phyloP scores from a whole-genome alignment of 2,797 vertebrate species.

The Neopelma chrysocephalum region DNA sequence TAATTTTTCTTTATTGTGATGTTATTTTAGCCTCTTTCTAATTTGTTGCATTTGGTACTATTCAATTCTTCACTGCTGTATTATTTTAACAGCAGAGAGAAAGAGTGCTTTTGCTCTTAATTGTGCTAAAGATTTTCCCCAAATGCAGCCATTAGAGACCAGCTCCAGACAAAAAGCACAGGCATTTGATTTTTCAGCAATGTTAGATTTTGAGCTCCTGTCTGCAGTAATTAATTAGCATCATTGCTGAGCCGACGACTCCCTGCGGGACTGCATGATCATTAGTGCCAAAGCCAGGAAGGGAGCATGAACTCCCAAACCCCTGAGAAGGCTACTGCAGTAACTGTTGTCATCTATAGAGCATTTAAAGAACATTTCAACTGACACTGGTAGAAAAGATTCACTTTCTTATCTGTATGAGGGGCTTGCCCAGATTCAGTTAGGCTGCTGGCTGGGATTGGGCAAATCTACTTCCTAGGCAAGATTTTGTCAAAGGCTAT shows the following conservation, averaged over 20 bases:
- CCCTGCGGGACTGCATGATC: neutral
- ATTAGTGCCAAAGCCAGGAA: conserved; percentile 31
- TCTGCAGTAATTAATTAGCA: conserved; percentile 52
- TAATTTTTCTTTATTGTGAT: neutral
- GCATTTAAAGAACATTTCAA: conserved; percentile 37
- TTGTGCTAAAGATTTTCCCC: conserved; percentile 18
- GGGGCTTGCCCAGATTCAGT: neutral
- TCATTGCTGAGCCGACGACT: conserved; percentile 1
- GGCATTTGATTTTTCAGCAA: neutral
- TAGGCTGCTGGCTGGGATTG: neutral
- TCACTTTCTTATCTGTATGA: neutral
- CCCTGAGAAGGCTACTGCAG: neutral
- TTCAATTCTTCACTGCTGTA: neutral
- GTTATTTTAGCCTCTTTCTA: neutral
- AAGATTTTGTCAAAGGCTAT: neutral
- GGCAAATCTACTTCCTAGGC: neutral
- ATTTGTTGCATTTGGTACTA: neutral
- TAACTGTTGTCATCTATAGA: neutral
- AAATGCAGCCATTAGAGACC: neutral
- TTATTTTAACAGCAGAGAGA: neutral
- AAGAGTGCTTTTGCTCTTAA: neutral
- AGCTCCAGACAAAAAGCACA: neutral
- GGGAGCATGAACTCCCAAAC: conserved; percentile 3
- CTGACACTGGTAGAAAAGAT: neutral
- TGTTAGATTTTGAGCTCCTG: conserved; percentile 1